A percentile compares a stretch with the other conserved stretches of the same genome.
Conservation (phyloP, 2,797 vertebrate genomes). For the Gobio occitaniae region DNA sequence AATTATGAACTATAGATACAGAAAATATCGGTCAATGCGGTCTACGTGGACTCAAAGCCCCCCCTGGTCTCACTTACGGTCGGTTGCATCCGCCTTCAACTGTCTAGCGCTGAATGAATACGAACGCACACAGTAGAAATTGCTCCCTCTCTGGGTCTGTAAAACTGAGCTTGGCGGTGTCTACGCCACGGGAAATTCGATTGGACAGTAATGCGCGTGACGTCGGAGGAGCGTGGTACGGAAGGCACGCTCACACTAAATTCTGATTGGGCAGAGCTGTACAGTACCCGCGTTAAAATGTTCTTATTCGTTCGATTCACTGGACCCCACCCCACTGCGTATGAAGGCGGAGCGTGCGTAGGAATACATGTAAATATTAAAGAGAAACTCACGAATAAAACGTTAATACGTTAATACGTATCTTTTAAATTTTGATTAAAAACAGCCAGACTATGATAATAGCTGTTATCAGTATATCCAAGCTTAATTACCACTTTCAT, state of each 20-base stretch:
- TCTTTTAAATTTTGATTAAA: not conserved
- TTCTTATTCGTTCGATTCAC: conserved; percentile 46
- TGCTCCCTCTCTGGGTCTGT: conserved; percentile 70
- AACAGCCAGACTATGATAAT: not conserved
- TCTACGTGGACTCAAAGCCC: not conserved
- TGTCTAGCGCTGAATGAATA: conserved; percentile 44
- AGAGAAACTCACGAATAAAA: not conserved
- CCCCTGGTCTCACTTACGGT: conserved; percentile 37
- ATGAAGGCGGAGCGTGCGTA: conserved; percentile 9
- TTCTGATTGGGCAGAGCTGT: conserved; percentile 28
- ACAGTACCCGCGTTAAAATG: not conserved
- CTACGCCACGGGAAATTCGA: conserved; percentile 67
- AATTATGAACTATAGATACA: no score
- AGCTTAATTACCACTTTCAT: not conserved
- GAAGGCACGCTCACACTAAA: not conserved
- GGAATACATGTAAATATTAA: conserved; percentile 28
- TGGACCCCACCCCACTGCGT: not conserved
- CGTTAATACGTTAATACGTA: not conserved
- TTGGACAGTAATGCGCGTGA: conserved; percentile 71
- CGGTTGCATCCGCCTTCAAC: conserved; percentile 53
- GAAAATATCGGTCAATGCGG: not conserved
- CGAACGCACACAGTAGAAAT: conserved; percentile 28
- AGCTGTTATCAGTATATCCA: not conserved
- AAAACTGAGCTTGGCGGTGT: conserved; percentile 88
- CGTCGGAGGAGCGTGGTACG: conserved; percentile 49